Conservation (phyloP, 2,797 vertebrate species). For the Enteromius radiatus region DNA sequence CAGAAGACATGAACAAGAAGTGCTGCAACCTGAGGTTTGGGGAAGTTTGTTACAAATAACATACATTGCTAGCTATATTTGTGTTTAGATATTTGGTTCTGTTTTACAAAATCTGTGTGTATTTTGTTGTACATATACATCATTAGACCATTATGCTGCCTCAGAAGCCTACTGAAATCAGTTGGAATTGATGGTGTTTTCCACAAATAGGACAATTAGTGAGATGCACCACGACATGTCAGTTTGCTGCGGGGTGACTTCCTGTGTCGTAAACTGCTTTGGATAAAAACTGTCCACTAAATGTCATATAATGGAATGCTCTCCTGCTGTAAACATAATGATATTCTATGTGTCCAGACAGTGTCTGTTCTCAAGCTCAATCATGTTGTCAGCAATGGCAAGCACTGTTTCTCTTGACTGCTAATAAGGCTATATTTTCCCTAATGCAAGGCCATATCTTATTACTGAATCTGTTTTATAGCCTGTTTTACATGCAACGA, state of each 20-base stretch:
- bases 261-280: neutral
- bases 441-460: neutral
- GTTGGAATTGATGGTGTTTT: constrained; percentile 5
- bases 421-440: constrained; percentile 10
- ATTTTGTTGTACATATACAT: neutral
- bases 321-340: neutral
- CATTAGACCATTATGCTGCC: neutral
- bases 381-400: constrained; percentile 28
- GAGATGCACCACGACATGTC: neutral
- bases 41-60: neutral
- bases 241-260: neutral
- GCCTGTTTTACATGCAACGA: constrained; percentile 20
- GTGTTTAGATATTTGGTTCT: neutral
- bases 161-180: neutral
- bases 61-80: neutral
- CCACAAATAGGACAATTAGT: neutral
- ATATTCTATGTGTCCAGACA: neutral
- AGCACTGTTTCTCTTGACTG: constrained; percentile 6
- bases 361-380: constrained; percentile 10
- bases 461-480: neutral
- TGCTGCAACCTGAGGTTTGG: neutral
- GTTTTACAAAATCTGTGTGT: neutral
- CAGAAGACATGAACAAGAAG: neutral
- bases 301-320: neutral
- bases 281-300: neutral